These are phyloP conservation scores for Eristalis tenax DNA, from an alignment of 2,888 invertebrate species.

Conservation along the genomic window DNA sequence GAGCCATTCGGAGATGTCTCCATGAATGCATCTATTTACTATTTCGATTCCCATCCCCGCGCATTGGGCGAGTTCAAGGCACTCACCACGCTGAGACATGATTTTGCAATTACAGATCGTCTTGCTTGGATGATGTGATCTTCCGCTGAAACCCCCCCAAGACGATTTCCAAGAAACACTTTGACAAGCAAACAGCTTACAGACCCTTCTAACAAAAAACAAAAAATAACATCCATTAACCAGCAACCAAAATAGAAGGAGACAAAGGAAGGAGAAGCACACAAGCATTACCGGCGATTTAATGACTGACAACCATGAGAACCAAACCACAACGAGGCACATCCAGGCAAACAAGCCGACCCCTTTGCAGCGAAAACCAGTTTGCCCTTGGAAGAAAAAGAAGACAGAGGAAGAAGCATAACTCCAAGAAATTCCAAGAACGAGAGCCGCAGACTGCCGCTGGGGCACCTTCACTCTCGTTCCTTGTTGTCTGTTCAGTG, in stretches of 20 bases:
- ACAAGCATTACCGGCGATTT: constrained; percentile 13
- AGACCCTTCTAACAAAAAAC: neutral
- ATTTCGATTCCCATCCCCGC: neutral
- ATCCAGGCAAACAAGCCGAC: neutral
- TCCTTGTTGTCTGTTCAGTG: neutral
- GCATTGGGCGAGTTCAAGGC: neutral
- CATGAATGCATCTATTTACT: neutral
- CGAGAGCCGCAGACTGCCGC: neutral
- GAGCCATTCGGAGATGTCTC: neutral
- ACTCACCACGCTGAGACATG: neutral
- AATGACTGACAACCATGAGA: constrained; percentile 10
- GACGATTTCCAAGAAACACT: neutral
- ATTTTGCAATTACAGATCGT: neutral
- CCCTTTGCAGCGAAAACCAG: constrained; percentile 4
- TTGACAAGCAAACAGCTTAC: neutral
- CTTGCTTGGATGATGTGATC: too few relatives aligned
- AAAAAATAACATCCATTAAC: neutral
- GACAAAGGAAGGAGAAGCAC: neutral
- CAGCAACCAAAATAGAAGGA: neutral
- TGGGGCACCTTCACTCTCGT: neutral
- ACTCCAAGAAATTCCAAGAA: neutral
- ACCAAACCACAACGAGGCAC: neutral
- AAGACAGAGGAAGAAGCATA: neutral
- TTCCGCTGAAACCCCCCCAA: neutral
- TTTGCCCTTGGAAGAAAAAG: neutral